Base-by-base conservation (phyloP, 92 coral and sea anemone species). In the Muricea muricata region DNA sequence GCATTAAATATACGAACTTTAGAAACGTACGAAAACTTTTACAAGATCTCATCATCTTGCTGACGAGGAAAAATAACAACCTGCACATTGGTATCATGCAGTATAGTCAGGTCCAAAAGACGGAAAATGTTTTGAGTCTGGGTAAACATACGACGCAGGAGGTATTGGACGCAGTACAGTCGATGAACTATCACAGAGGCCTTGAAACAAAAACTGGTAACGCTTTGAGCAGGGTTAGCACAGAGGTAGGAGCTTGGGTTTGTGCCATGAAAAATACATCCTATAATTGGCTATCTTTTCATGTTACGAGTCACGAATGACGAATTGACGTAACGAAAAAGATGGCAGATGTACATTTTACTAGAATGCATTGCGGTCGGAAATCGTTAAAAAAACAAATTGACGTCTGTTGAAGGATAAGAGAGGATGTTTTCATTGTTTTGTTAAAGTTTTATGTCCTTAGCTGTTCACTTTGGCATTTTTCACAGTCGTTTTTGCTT, bases 51-150 rank as follows among this genome's bases (percentile, higher is more conserved):
- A 24, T 78, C 14, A 57, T 78, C 21, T 35, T 78, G 69, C 71
- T 78, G 7, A 58, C 63, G 18, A 78, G 70, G 39, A 52, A 57
- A 28, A 78, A 78, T 56, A 20, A n/a, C 17, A 40, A 78, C 25
- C 41, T 78, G 26, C 33, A 78, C 17, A 56, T 78, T 78, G 83
- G 83, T 0, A 56, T 78, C 5, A 78, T 78, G 83, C 83, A 78
- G 23, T 78, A 52, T 30, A 78, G 83, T 24, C 48, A 57, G 25
- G 54, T 26, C 1, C 25, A 32, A 18, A 78, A 58, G 40, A 78
- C 83, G 13, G 55, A 78, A 29, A 78, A 52, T 17, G 11, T 30
- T 20, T 63, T 78, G 21, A 32, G 65, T 33, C 70, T 78, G 20
- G 83, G 71, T 17, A 58, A 24, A 11, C 29, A 78, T 55, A 24